phyloP scores from a whole-genome alignment of 2,888 invertebrate species.

The Lydus trimaculatus region DNA sequence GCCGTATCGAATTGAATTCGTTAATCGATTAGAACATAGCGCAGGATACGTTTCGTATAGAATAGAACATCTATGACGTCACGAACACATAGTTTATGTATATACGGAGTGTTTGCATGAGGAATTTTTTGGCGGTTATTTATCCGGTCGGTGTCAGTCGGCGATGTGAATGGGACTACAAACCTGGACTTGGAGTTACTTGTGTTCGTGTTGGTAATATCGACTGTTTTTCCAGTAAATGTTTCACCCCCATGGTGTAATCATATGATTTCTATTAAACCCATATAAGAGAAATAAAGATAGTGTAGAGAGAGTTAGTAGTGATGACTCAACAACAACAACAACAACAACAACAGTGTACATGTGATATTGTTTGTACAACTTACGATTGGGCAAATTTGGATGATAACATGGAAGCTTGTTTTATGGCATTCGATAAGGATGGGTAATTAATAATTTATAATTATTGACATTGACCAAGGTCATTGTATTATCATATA shows the following conservation, averaged over 20 bases:
- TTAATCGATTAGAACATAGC: neutral
- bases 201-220: conserved; percentile 27
- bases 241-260: conserved; percentile 34
- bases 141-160: conserved; percentile 21
- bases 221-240: conserved; percentile 16
- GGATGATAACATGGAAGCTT: conserved; percentile 77
- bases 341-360: neutral
- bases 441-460: conserved; percentile 72
- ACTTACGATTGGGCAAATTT: neutral
- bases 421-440: conserved; percentile 89
- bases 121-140: neutral
- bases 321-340: neutral
- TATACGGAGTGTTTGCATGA: neutral
- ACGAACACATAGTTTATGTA: neutral
- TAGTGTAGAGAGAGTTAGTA: neutral
- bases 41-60: neutral
- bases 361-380: neutral
- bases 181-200: neutral
- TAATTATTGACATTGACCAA: neutral
- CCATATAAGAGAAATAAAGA: neutral
- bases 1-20: neutral
- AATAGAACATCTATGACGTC: neutral
- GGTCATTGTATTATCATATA: neutral
- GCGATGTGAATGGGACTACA: conserved; percentile 23
- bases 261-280: neutral